Conservation (phyloP, 2,797 vertebrate genomes). For the Lagorchestes hirsutus region DNA sequence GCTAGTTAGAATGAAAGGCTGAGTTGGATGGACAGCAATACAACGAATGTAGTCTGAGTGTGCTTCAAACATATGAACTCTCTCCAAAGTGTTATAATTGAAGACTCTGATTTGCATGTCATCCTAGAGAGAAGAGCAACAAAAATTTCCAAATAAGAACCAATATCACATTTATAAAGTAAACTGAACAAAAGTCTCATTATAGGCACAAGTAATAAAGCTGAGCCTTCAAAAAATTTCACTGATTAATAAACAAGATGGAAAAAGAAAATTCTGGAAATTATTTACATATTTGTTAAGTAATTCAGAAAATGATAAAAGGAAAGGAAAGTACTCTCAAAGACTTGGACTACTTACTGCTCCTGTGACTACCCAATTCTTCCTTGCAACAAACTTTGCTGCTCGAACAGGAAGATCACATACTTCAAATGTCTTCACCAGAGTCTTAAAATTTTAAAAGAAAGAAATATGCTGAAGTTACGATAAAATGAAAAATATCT, state of each 20-base stretch:
- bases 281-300: constrained; percentile 13
- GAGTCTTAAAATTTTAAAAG: constrained; percentile 88
- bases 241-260: constrained; percentile 33
- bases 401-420: constrained; percentile 98
- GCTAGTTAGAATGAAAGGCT: constrained; percentile 99
- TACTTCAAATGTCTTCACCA: constrained; percentile 99
- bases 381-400: constrained; percentile 97
- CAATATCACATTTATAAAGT: constrained; percentile 30
- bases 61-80: constrained; percentile 99
- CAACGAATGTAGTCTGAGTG: constrained; percentile 99
- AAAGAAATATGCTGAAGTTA: constrained; percentile 29
- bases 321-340: constrained; percentile 1
- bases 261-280: constrained; percentile 41
- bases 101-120: constrained; percentile 99
- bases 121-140: constrained; percentile 87
- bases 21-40: constrained; percentile 98
- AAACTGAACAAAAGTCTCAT: constrained; percentile 18
- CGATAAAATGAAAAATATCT: constrained; percentile 42
- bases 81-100: constrained; percentile 98
- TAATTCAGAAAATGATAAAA: constrained; percentile 40
- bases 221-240: constrained; percentile 12
- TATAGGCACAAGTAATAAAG: constrained; percentile 31
- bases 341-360: constrained; percentile 89
- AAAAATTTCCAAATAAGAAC: constrained; percentile 15
- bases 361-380: constrained; percentile 99